A percentile compares a stretch with the other conserved stretches of the same genome.
These are phyloP conservation scores for Diadophis punctatus DNA, from an alignment of 2,113 vertebrate species.

Conservation along the genomic window DNA sequence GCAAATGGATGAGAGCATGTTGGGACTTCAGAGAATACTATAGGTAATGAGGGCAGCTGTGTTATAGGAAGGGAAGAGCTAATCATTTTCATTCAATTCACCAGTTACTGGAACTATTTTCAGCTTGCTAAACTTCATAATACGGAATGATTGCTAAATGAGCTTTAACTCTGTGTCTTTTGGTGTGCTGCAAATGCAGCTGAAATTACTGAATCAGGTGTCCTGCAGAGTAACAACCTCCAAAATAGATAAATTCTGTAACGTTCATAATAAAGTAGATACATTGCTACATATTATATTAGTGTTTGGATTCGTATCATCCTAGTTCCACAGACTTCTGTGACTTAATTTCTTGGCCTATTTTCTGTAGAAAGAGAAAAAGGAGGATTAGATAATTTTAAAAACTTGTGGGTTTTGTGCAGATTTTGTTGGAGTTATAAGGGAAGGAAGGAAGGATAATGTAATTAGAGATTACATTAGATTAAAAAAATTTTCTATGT, in stretches of 20 bases:
- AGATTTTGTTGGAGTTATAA: not conserved
- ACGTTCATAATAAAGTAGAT: not conserved
- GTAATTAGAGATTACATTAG: not conserved
- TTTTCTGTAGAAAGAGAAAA: constrained; percentile 4
- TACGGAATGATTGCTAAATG: constrained; percentile 19
- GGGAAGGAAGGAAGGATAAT: not conserved
- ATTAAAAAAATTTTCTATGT: too few species aligned
- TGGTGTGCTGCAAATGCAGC: constrained; percentile 3
- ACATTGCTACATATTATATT: not conserved
- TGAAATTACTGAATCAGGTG: not conserved
- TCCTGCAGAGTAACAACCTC: not conserved
- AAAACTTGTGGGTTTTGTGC: not conserved
- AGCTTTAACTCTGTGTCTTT: not conserved
- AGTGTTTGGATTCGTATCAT: not conserved
- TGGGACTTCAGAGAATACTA: not conserved
- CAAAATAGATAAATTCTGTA: constrained; percentile 1
- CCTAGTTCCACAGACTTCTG: not conserved
- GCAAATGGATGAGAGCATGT: not conserved
- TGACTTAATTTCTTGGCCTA: constrained; percentile 3
- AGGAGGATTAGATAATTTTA: not conserved
- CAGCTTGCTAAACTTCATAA: constrained; percentile 24
- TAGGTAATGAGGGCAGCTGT: constrained; percentile 8
- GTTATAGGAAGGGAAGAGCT: not conserved
- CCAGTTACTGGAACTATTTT: constrained; percentile 2
- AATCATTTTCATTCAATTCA: constrained; percentile 28